Conservation (phyloP, 2,888 invertebrate genomes). For the Antheraea yamamai region DNA sequence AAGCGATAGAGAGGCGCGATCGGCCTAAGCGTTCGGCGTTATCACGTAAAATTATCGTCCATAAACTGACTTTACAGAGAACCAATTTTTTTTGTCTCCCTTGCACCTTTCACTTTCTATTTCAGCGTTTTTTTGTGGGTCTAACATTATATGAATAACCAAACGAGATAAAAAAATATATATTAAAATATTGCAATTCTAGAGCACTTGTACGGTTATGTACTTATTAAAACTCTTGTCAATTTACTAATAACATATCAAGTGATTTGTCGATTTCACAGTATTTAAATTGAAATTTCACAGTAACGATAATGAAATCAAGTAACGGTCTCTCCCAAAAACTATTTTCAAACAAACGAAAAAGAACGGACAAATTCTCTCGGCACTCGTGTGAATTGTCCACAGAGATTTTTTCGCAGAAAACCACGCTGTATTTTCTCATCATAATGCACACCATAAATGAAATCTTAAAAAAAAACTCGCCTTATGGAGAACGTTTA, state of each 20-base stretch:
- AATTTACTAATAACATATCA: neutral
- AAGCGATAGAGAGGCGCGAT: no score
- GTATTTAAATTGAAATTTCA: conserved; percentile 1
- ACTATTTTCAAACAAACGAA: neutral
- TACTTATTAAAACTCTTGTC: no score
- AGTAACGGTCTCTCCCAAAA: neutral
- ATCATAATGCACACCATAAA: conserved; percentile 23
- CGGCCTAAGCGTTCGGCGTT: no score
- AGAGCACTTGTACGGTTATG: no score
- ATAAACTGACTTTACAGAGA: no score
- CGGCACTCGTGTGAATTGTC: conserved; percentile 15
- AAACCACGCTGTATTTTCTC: conserved; percentile 19
- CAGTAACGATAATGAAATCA: neutral
- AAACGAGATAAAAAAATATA: no score
- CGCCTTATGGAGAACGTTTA: conserved; percentile 19
- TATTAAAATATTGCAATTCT: no score
- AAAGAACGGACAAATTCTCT: conserved; percentile 26
- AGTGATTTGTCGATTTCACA: neutral
- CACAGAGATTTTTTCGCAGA: conserved; percentile 19
- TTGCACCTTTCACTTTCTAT: no score
- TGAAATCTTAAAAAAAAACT: conserved; percentile 28
- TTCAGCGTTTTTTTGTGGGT: no score
- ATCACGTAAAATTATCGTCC: no score
- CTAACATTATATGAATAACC: no score
- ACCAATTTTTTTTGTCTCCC: no score